phyloP scores from a whole-genome alignment of 2,113 vertebrate species.

The Pica pica region DNA sequence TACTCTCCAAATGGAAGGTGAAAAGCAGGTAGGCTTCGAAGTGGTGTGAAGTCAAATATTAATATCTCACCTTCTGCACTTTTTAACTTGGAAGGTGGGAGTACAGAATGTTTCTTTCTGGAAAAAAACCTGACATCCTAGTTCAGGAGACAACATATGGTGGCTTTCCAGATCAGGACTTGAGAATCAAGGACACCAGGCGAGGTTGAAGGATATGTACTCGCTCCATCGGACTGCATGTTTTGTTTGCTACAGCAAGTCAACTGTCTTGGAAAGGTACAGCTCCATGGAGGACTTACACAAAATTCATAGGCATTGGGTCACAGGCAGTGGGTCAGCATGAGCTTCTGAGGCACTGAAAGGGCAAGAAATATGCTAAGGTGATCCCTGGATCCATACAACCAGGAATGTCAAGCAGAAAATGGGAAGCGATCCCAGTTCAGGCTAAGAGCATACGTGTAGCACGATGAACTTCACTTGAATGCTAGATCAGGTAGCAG shows the following conservation, averaged over 20 bases:
- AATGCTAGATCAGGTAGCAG: background rate
- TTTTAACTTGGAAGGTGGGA: background rate
- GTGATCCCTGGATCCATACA: background rate
- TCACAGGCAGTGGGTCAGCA: rapidly evolving
- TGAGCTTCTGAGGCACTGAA: background rate
- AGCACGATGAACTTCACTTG: background rate
- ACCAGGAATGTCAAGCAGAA: background rate
- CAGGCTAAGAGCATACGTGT: rapidly evolving
- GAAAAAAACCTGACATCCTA: background rate
- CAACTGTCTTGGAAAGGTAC: background rate
- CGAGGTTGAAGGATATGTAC: background rate
- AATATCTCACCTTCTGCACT: background rate
- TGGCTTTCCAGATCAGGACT: background rate
- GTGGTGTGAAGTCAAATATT: background rate
- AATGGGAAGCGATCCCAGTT: background rate
- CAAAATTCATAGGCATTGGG: background rate
- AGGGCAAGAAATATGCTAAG: background rate
- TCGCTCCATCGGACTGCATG: background rate
- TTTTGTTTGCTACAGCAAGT: background rate
- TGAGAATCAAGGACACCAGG: background rate
- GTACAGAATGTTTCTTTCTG: background rate
- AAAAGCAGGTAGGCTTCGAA: background rate
- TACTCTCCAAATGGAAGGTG: background rate
- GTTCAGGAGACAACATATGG: background rate
- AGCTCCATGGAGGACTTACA: background rate